Evolutionary conservation across 2,113 vertebrate species (phyloP).

Genomic region (Chloropsis cyanopogon): DNA sequence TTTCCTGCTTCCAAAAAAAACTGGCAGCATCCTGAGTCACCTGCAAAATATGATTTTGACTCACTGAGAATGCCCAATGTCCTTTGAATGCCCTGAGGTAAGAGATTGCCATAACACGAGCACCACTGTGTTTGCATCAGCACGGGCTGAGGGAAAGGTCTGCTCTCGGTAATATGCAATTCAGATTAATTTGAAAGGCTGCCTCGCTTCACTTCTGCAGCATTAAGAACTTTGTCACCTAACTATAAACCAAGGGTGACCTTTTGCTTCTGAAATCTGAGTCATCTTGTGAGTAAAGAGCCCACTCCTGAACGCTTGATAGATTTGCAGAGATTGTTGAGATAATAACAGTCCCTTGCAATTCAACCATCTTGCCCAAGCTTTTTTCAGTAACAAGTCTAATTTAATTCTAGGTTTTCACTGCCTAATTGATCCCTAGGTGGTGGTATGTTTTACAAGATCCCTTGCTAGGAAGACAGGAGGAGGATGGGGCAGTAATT

Average conservation of each 20-base stretch:
- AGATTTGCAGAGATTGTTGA: conserved; percentile 29
- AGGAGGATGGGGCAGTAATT: background rate
- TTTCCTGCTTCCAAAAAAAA: background rate
- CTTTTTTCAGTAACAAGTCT: conserved; percentile 38
- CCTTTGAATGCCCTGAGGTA: background rate
- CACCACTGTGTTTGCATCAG: background rate
- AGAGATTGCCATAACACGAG: background rate
- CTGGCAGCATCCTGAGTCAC: background rate
- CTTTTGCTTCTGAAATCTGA: conserved; percentile 28
- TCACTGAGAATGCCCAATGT: background rate
- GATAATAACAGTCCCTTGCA: conserved; percentile 10
- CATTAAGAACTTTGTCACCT: conserved; percentile 39
- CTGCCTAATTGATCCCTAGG: conserved; percentile 52
- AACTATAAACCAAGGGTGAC: conserved; percentile 28
- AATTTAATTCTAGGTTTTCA: conserved; percentile 58
- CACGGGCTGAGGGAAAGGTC: background rate
- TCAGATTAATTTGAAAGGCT: conserved; percentile 36
- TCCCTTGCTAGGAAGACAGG: conserved; percentile 12
- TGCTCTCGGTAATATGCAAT: conserved; percentile 7
- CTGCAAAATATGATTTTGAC: background rate
- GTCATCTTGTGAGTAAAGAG: conserved; percentile 34
- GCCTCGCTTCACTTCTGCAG: background rate
- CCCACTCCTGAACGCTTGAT: conserved; percentile 16
- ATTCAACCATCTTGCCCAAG: conserved; percentile 23
- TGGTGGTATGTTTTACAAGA: conserved; percentile 43